Conservation (phyloP, 2,888 invertebrate genomes). For the Diadegma fenestrale region DNA sequence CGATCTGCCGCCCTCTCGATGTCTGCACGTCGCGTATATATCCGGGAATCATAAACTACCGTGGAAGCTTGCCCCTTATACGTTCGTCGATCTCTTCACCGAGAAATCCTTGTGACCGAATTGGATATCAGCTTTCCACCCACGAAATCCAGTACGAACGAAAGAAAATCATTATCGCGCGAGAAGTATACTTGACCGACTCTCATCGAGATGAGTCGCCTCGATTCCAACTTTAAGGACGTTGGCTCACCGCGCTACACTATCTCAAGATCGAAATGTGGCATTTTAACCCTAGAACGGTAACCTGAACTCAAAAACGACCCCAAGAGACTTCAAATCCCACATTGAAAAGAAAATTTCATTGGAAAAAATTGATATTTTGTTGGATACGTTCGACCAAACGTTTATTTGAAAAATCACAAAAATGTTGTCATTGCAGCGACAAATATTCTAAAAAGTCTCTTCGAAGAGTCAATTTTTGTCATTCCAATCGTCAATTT, state of each 20-base stretch:
- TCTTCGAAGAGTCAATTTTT: no score
- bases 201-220: not conserved
- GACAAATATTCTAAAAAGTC: no score
- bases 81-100: conserved; percentile 27
- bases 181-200: not conserved
- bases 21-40: not conserved
- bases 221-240: not conserved
- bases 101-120: conserved; percentile 28
- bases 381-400: no score
- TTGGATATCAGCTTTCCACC: conserved; percentile 56
- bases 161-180: conserved; percentile 5
- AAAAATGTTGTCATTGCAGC: no score
- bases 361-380: no score
- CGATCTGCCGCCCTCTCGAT: conserved; percentile 41
- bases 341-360: no score
- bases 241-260: not conserved
- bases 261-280: not conserved
- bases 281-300: no score
- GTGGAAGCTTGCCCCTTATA: conserved; percentile 5
- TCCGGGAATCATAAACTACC: conserved; percentile 62
- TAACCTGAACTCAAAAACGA: no score
- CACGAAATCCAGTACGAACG: conserved; percentile 18
- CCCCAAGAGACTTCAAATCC: no score
- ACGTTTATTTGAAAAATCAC: no score
- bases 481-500: no score